Evolutionary conservation across 2,888 invertebrate species (phyloP).

Genomic region (Agrochola circellaris): DNA sequence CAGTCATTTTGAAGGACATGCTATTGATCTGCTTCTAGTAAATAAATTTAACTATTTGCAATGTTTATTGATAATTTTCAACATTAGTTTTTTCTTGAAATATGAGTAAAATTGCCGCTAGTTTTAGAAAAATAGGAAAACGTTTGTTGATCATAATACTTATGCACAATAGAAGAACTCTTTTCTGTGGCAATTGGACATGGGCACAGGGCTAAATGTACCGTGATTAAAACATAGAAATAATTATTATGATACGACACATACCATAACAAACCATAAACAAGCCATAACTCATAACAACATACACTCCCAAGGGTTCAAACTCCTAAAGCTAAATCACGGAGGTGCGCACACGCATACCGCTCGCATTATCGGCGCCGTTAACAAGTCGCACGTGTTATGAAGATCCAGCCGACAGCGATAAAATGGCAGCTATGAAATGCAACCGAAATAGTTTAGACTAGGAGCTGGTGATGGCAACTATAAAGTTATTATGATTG

Average conservation of each 20-base stretch:
- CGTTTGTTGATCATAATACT: neutral
- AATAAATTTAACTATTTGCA: neutral
- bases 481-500: constrained; percentile 22
- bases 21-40: neutral
- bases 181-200: neutral
- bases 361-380: constrained; percentile 70
- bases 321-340: constrained; percentile 52
- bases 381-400: constrained; percentile 76
- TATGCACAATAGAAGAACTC: neutral
- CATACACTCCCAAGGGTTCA: constrained; percentile 48
- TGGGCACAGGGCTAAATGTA: too few relatives aligned
- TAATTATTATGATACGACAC: constrained; percentile 3
- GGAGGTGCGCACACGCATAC: constrained; percentile 66
- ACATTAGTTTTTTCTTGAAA: neutral
- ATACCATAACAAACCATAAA: constrained; percentile 30
- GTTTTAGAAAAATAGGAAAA: neutral
- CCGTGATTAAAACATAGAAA: neutral
- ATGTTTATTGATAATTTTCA: neutral
- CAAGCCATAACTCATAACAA: constrained; percentile 44
- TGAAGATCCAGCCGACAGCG: constrained; percentile 68
- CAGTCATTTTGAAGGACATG: constrained; percentile 16
- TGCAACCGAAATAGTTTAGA: constrained; percentile 69
- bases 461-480: constrained; percentile 6
- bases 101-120: neutral
- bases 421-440: constrained; percentile 69